Base-by-base conservation (phyloP, 1,140 invertebrate genomes). In the Caenorhabditis elegans region DNA sequence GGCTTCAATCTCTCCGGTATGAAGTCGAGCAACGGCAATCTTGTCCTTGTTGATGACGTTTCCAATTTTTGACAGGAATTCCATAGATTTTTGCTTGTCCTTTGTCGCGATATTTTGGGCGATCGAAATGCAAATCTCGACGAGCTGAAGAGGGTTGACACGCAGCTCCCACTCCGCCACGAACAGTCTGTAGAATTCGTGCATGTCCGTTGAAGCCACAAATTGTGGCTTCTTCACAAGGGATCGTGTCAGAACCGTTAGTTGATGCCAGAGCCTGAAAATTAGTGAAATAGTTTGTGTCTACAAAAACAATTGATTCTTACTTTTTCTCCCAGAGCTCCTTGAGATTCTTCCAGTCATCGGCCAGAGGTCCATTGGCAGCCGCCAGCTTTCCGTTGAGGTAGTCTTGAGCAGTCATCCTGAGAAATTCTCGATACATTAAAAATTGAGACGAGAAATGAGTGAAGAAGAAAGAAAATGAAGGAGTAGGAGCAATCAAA, bases 291-390 rank as follows among this genome's bases (percentile, higher is more conserved):
- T 80, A 19, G 22, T 28, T n/a, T 22, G 10, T 78, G 8, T 15
- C 15, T 24, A 28, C 10, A 28, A n/a, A 48, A n/a, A 11, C 11
- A 51, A 43, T 0, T 43, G 19, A 78, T 76, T 51, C 83, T 17
- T 36, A 87, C 87, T 89, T 89, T 79, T 87, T 89, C 5, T 79
- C 43, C 51, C 89, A 89, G 39, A 84, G 47, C 11, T 86, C 65
- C 49, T 87, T 85, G 6, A 89, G 82, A 24, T 77, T 53, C 47
- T 86, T 83, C 70, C 88, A 89, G 60, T 60, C 49, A 77, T 89
- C 88, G 15, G 88, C 81, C 86, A 88, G 60, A 15, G 76, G 82
- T 85, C 92, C 46, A 86, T 90, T 80, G 78, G 92, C 49, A 85
- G 84, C 70, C 90, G 76, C 60, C 51, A 83, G 87, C 82, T 88